Base-by-base conservation (phyloP, 1,140 invertebrate genomes). In the Drosophila orena region DNA sequence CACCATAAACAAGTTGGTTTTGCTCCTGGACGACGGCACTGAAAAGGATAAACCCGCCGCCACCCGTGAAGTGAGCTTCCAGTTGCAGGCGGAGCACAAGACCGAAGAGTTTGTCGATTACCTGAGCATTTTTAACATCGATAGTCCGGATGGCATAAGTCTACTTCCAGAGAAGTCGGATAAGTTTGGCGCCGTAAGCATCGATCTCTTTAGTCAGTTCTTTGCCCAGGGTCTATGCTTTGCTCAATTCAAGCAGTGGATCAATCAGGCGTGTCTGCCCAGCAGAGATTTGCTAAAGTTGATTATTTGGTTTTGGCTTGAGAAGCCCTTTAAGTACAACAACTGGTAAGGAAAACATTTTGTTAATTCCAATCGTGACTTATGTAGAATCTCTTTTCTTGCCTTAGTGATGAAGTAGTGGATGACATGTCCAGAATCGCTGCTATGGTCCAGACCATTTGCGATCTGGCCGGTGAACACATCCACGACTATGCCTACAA, bases 401-500 rank as follows among this genome's bases (percentile, higher is more conserved):
- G 46, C 61, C 50, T 14, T 12, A 92, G 91, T 75, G 89, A 92
- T 81, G 92, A 91, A 56, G 81, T 92, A 2, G 72, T 91, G 10
- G 74, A 78, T n/a, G 90, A 92, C 30, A 91, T 92, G 90, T 88
- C 89, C 0, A 61, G 84, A 62, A 84, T 88, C 47, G 93, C 92
- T 8, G 65, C 62, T 17, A 91, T 92, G 77, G 59, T 92, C 24
- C 61, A 72, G 14, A 57, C 57, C 17, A 78, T 92, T 54, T 92
- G 79, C 54, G 81, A 90, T 55, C 52, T 92, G 53, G 91, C 77
- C 8, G 91, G 89, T 0, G 91, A 91, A 6, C 58, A 76, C 0
- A 78, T 91, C 6, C 66, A 86, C 77, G 93, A 72, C 90, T 94
- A 78, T 93, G 94, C 93, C 44, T 96, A 96, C 66, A 95, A 95